Conservation (phyloP, 2,797 vertebrate genomes). For the Crypturellus tataupa region DNA sequence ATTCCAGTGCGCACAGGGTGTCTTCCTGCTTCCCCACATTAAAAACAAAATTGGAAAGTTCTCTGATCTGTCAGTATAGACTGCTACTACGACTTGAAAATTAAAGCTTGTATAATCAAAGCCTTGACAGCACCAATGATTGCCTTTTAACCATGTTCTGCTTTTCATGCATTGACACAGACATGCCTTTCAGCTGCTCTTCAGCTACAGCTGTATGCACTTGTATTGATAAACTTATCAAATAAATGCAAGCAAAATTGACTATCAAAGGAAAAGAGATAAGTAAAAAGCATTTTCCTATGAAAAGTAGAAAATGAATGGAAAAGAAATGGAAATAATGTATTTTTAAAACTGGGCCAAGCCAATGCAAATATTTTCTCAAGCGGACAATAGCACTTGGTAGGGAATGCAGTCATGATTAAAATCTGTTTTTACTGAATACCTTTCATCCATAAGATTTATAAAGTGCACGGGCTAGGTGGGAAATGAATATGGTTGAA, state of each 20-base stretch:
- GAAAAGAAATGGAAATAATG: not conserved
- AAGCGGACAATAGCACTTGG: not conserved
- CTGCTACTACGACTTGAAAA: conserved; percentile 1
- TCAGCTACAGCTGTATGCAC: conserved; percentile 6
- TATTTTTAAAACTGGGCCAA: not conserved
- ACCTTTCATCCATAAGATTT: not conserved
- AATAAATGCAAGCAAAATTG: not conserved
- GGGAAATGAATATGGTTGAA: not conserved
- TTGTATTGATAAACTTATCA: not conserved
- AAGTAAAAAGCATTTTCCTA: not conserved
- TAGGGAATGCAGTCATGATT: not conserved
- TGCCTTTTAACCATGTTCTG: not conserved
- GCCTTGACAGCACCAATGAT: not conserved
- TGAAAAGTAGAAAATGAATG: not conserved
- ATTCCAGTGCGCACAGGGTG: not conserved
- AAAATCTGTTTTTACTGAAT: not conserved
- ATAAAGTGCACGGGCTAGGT: not conserved
- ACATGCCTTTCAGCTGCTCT: not conserved
- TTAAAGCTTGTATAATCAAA: not conserved
- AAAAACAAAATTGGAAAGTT: not conserved
- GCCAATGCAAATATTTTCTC: not conserved
- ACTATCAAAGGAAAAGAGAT: not conserved
- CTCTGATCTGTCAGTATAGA: not conserved
- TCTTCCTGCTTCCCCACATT: accelerated
- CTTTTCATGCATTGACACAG: not conserved